Conservation (phyloP, 2,888 invertebrate genomes). For the Chelonus formosanus region DNA sequence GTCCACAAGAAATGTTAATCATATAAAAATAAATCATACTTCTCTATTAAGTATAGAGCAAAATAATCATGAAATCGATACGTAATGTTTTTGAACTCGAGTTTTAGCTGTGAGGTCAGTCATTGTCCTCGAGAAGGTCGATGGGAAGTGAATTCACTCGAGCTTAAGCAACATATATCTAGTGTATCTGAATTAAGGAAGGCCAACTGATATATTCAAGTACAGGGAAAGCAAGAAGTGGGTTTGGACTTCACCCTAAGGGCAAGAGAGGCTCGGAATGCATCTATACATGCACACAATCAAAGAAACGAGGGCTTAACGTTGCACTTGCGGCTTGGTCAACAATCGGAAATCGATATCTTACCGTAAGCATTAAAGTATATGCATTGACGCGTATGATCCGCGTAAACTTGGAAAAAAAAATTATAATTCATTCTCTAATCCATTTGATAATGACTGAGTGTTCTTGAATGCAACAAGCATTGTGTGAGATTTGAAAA, state of each 20-base stretch:
- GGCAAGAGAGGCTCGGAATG: background rate
- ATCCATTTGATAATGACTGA: no score
- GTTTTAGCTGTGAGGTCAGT: constrained; percentile 17
- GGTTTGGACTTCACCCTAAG: background rate
- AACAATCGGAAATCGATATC: constrained; percentile 44
- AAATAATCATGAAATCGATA: background rate
- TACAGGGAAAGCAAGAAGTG: no score
- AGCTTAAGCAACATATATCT: background rate
- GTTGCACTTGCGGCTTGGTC: constrained; percentile 34
- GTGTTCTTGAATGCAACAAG: no score
- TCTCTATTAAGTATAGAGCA: background rate
- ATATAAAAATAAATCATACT: background rate
- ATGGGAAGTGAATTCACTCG: background rate
- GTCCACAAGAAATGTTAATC: no score
- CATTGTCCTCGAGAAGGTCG: constrained; percentile 8
- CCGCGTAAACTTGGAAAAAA: constrained; percentile 2
- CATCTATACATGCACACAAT: constrained; percentile 10
- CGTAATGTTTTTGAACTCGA: constrained; percentile 5
- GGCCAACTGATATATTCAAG: no score
- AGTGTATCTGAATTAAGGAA: background rate
- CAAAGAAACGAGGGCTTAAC: constrained; percentile 34
- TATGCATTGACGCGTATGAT: constrained; percentile 23
- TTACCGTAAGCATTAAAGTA: constrained; percentile 27
- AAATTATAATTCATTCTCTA: no score
- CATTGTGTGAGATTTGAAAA: no score